Base-by-base conservation (phyloP, 2,888 invertebrate species). In the Lasioglossum vierecki region DNA sequence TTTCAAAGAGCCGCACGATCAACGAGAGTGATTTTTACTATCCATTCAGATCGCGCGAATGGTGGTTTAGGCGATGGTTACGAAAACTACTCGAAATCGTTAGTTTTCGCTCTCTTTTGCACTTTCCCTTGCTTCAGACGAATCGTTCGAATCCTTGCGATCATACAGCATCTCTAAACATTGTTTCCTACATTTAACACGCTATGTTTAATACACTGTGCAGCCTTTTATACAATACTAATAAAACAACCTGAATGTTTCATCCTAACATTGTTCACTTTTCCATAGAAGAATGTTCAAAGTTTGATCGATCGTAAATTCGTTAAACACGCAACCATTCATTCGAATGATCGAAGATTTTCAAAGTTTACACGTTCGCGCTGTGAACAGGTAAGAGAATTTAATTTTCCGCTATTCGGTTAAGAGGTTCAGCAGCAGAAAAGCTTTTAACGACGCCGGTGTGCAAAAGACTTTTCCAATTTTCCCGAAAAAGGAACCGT, bases 1-100 rank as follows among this genome's bases (percentile, higher is more conserved):
- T 88, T 91, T 79, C 87, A 76, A 80, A 77, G 86, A 77, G 35
- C 86, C 83, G 53, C 83, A 82, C 86, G 87, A 72, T 84, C 85
- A 84, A 82, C 78, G 88, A 86, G 83, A 90, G 86, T 84, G 81
- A 83, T 84, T 80, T 86, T 88, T 83, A 82, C 88, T 80, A 81
- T 89, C 87, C 87, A 88, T 88, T 84, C 72, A n/a, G 30, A 84
- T 82, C 88, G 11, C 85, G 82, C 91, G 87, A 88, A 90, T 88
- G 85, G 79, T 35, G 88, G 88, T 87, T 78, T 85, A 8, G 68
- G 76, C 80, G 82, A 76, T 74, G 39, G 44, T 49, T 60, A 60
- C 44, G 79, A 75, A 57, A 79, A 46, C 79, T 35, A 35, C 53
- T 49, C 5, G 4, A 49, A 46, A 82, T 77, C 41, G 18, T 30